phyloP scores from a whole-genome alignment of 2,797 vertebrate species.

The Sebastes vulpes region DNA sequence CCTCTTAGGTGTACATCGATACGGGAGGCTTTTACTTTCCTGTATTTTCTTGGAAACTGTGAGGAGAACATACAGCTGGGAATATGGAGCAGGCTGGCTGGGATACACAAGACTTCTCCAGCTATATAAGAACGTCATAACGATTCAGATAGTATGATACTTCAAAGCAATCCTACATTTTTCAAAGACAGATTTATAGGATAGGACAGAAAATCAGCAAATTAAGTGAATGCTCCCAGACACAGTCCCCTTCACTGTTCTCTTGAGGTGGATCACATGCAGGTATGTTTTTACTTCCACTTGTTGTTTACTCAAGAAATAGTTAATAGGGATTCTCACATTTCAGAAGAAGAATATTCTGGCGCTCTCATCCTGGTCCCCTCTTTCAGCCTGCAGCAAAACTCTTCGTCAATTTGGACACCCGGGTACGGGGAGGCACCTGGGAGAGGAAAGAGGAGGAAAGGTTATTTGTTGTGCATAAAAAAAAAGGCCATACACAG shows the following conservation, averaged over 20 bases:
- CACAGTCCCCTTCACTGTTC: neutral
- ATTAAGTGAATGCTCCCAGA: neutral
- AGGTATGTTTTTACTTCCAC: neutral
- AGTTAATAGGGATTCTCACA: conserved; percentile 83
- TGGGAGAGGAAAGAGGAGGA: conserved; percentile 52
- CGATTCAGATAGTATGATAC: neutral
- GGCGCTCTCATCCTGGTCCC: conserved; percentile 95
- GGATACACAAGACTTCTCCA: conserved; percentile 3
- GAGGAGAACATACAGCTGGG: neutral
- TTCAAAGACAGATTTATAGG: neutral
- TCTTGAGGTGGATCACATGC: neutral
- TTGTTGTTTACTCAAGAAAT: neutral
- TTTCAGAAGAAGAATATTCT: conserved; percentile 93
- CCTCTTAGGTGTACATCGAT: conserved; percentile 43
- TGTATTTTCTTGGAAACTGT: conserved; percentile 26
- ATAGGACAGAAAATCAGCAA: neutral
- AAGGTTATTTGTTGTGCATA: neutral
- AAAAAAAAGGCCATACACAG: neutral
- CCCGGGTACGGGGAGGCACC: conserved; percentile 96
- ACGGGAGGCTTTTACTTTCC: conserved; percentile 18
- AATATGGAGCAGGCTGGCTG: neutral
- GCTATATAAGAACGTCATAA: neutral
- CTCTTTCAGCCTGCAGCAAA: conserved; percentile 94
- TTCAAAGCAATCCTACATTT: neutral
- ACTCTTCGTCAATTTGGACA: conserved; percentile 95